These are phyloP conservation scores for Ips nitidus DNA, from an alignment of 1,140 invertebrate genomes.

Conservation along the genomic window DNA sequence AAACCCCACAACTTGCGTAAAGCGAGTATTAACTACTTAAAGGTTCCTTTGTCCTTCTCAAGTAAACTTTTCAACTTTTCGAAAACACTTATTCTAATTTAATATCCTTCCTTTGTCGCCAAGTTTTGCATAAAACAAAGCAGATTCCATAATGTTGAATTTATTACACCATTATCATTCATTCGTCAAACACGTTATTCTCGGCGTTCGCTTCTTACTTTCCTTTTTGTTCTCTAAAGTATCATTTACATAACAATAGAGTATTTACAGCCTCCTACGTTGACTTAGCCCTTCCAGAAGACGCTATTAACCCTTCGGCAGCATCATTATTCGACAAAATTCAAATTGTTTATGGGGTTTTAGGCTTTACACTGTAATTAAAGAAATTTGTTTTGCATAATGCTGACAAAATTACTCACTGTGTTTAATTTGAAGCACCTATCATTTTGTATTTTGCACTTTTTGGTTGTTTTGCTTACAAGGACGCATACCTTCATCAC, in stretches of 20 bases:
- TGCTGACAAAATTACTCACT: neutral
- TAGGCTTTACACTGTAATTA: too few relatives aligned
- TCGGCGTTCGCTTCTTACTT: neutral
- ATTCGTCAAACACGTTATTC: slow-evolving; percentile 6
- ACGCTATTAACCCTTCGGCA: slow-evolving; percentile 2
- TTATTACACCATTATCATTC: slow-evolving; percentile 7
- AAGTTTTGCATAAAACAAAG: slow-evolving; percentile 1
- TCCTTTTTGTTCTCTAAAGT: slow-evolving; percentile 7
- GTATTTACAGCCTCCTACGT: slow-evolving; percentile 1
- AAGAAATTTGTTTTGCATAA: neutral
- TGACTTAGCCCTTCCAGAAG: slow-evolving; percentile 3
- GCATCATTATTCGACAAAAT: neutral
- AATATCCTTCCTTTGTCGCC: neutral
- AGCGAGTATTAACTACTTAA: too few relatives aligned
- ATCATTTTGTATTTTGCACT: neutral
- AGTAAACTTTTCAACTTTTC: neutral
- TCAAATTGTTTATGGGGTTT: neutral
- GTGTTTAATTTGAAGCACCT: neutral
- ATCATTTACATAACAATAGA: slow-evolving; percentile 14
- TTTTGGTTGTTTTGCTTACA: slow-evolving; percentile 37
- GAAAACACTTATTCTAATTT: neutral
- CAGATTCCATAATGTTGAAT: neutral
- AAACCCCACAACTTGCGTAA: too few relatives aligned
- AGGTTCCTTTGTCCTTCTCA: too few relatives aligned
- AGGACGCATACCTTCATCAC: slow-evolving; percentile 66